Evolutionary conservation across 2,113 vertebrate genomes (phyloP).

Genomic region (Rhinoderma darwinii): DNA sequence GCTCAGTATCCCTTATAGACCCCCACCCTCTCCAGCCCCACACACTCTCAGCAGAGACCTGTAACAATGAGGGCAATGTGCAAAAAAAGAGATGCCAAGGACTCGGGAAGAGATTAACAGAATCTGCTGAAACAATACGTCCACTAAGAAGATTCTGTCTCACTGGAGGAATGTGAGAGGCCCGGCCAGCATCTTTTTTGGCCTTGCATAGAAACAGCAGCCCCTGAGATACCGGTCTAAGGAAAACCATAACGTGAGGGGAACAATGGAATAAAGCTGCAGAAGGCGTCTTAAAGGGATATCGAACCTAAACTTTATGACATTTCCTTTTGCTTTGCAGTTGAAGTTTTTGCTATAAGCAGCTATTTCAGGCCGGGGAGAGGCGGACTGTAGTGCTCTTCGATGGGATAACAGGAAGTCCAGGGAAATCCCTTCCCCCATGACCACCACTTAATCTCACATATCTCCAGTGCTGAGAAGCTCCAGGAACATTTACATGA

Average conservation of each 20-base stretch:
- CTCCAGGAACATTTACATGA: background rate
- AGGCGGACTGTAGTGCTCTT: background rate
- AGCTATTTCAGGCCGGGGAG: background rate
- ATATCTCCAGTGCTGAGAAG: background rate
- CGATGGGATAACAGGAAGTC: background rate
- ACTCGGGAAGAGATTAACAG: conserved; percentile 53
- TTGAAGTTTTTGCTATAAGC: background rate
- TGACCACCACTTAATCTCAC: background rate
- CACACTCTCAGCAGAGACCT: conserved; percentile 52
- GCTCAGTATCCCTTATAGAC: conserved; percentile 41
- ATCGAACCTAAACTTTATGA: background rate
- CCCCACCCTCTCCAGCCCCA: conserved; percentile 43
- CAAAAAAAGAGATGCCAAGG: conserved; percentile 44
- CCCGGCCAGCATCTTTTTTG: background rate
- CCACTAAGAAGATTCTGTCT: conserved; percentile 54
- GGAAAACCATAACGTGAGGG: background rate
- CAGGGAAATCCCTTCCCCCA: background rate
- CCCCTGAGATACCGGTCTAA: background rate
- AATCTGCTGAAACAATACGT: conserved; percentile 60
- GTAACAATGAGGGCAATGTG: conserved; percentile 59
- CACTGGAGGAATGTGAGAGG: conserved; percentile 52
- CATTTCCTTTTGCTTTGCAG: too few species aligned
- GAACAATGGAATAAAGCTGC: background rate
- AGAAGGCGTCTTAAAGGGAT: background rate
- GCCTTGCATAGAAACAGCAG: background rate